These are phyloP conservation scores for Gymnocephalus cernua DNA, from an alignment of 2,113 vertebrate genomes.

Conservation along the genomic window DNA sequence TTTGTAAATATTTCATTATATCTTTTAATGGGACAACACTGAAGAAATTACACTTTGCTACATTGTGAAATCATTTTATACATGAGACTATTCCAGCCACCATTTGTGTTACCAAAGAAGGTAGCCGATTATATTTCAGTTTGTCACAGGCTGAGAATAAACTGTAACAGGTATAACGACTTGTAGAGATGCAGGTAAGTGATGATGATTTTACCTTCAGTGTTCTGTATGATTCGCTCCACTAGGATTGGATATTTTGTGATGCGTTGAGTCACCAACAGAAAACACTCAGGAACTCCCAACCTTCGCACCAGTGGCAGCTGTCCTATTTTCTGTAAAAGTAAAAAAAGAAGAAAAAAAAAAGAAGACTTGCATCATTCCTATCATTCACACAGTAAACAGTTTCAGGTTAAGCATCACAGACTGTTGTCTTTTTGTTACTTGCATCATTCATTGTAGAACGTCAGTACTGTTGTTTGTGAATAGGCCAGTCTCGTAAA, in stretches of 20 bases:
- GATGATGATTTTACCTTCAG: constrained; percentile 85
- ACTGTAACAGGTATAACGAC: not conserved
- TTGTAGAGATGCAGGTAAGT: not conserved
- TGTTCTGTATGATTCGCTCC: constrained; percentile 93
- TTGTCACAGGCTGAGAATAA: not conserved
- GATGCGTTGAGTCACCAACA: constrained; percentile 95
- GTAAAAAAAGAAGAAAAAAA: not conserved
- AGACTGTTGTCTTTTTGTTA: not conserved
- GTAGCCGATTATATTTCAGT: no score
- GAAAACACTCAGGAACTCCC: constrained; percentile 93
- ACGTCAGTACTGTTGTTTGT: not conserved
- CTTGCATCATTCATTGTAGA: not conserved
- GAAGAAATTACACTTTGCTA: no score
- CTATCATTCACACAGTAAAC: not conserved
- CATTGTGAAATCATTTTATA: not conserved
- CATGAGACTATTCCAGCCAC: no score
- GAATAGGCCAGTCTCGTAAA: not conserved
- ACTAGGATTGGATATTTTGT: constrained; percentile 95
- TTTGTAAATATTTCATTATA: no score
- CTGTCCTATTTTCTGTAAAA: constrained; percentile 90
- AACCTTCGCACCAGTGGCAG: constrained; percentile 88
- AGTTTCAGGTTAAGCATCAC: not conserved
- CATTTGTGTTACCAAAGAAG: not conserved
- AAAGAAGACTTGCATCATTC: not conserved
- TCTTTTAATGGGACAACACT: no score